Evolutionary conservation across 2,888 invertebrate genomes (phyloP).

Genomic region (Esperia sulphurella): DNA sequence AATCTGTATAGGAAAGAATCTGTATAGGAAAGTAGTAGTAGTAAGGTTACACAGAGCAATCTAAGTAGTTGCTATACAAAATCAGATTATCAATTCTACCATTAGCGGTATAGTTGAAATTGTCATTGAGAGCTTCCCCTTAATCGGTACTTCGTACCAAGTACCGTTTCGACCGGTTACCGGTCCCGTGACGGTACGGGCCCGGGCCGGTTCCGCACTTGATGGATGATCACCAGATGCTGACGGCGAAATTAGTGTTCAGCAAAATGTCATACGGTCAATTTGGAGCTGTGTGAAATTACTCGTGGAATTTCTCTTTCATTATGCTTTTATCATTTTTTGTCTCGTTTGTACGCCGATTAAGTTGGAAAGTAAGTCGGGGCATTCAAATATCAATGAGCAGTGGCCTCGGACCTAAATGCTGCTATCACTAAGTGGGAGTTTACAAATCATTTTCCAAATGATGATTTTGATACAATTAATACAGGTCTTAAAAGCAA

Average conservation of each 20-base stretch:
- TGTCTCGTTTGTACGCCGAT: no score
- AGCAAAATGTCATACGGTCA: conserved; percentile 4
- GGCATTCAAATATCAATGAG: no score
- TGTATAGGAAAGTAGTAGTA: no score
- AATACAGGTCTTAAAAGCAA: neutral
- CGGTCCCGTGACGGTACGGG: neutral
- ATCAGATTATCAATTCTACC: neutral
- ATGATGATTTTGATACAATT: no score
- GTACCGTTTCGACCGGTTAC: neutral
- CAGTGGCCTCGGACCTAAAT: no score
- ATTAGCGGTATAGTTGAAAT: neutral
- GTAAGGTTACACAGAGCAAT: no score
- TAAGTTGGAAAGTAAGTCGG: no score
- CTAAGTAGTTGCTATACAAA: neutral
- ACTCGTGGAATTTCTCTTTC: conserved; percentile 6
- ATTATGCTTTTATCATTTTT: neutral
- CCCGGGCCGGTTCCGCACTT: neutral
- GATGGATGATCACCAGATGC: neutral
- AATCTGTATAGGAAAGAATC: neutral
- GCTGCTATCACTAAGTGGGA: no score
- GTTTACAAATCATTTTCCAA: no score
- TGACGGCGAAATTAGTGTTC: neutral
- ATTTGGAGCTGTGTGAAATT: conserved; percentile 5
- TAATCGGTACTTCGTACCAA: neutral
- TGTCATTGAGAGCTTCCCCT: conserved; percentile 1